Percentiles rank a stretch among this genome's conserved stretches.
Evolutionary conservation across 2,113 vertebrate genomes (phyloP).

Genomic region (Acrocephalus kingi): DNA sequence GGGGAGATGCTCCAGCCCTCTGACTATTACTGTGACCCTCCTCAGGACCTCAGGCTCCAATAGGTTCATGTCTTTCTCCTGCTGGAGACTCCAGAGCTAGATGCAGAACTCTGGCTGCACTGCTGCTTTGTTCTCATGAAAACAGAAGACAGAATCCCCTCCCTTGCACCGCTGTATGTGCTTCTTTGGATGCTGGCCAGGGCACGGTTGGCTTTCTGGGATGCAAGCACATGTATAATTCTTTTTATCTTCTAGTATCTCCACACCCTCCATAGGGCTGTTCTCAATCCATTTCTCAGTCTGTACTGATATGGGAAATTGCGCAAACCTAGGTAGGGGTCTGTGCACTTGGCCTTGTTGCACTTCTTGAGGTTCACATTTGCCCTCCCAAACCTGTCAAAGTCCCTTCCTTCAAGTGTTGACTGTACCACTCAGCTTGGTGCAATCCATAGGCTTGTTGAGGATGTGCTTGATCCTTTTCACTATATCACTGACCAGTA

Average conservation of each 20-base stretch:
- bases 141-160: neutral
- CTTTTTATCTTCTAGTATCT: neutral
- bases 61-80: neutral
- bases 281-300: neutral
- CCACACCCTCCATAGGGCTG: neutral
- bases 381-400: neutral
- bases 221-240: accelerated
- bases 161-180: accelerated
- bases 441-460: neutral
- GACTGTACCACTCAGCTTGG: neutral
- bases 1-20: neutral
- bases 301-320: neutral
- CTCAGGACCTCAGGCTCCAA: neutral
- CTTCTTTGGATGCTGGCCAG: neutral
- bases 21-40: neutral
- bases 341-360: neutral
- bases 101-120: neutral
- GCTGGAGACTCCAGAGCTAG: neutral
- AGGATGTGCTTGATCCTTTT: neutral
- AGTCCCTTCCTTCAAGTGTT: neutral
- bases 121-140: neutral
- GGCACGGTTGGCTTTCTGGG: neutral
- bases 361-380: neutral
- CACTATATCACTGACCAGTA: neutral
- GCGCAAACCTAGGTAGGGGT: neutral